Conservation (phyloP, 2,888 invertebrate genomes). For the Arge pagana region DNA sequence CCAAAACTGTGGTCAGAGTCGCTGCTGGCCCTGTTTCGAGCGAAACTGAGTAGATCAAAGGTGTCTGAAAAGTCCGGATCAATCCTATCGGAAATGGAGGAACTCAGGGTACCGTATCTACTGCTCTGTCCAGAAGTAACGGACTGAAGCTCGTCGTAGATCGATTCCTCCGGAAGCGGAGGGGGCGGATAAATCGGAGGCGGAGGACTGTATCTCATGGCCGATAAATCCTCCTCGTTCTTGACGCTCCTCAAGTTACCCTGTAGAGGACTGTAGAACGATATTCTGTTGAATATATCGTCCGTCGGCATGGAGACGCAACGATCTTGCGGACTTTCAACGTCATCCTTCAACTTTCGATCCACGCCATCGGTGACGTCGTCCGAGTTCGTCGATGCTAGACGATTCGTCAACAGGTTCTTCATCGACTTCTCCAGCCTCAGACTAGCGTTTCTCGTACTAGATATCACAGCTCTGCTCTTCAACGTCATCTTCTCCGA, state of each 20-base stretch:
- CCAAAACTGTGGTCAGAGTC: conserved; percentile 38
- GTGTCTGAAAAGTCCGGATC: conserved; percentile 59
- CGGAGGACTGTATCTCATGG: conserved; percentile 55
- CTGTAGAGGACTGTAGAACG: conserved; percentile 65
- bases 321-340: conserved; percentile 56
- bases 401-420: conserved; percentile 49
- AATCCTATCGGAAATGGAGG: conserved; percentile 49
- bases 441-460: conserved; percentile 65
- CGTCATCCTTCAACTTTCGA: conserved; percentile 33
- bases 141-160: conserved; percentile 63
- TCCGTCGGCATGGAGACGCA: conserved; percentile 65
- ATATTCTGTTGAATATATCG: conserved; percentile 67
- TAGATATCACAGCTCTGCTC: conserved; percentile 67
- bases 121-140: conserved; percentile 52
- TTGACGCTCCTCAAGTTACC: conserved; percentile 41
- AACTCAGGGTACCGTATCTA: conserved; percentile 54
- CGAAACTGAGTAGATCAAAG: conserved; percentile 41
- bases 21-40: conserved; percentile 41
- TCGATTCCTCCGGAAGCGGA: conserved; percentile 63
- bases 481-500: conserved; percentile 58
- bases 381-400: conserved; percentile 39
- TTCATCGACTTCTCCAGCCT: conserved; percentile 56
- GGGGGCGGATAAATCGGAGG: conserved; percentile 66
- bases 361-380: conserved; percentile 27
- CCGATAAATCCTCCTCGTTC: conserved; percentile 47